phyloP scores from a whole-genome alignment of 2,797 vertebrate genomes.

The Pantherophis vulpinus region DNA sequence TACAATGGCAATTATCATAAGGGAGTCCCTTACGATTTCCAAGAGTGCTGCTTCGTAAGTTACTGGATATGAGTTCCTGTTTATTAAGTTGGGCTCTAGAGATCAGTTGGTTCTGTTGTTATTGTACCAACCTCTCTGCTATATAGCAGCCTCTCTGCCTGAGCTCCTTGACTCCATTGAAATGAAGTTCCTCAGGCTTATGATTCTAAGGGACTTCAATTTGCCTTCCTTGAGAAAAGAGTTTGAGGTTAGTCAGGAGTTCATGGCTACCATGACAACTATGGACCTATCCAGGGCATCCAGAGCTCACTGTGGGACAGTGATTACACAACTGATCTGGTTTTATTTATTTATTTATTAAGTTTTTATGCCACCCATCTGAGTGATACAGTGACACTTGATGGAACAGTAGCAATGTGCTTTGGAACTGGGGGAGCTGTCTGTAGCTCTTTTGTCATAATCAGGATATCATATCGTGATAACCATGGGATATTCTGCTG shows the following conservation, averaged over 20 bases:
- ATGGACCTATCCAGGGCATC: not conserved
- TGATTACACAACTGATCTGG: not conserved
- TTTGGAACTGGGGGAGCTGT: not conserved
- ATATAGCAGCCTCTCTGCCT: not conserved
- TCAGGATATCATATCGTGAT: not conserved
- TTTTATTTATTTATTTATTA: not conserved
- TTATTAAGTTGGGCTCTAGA: not conserved
- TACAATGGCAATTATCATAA: not conserved
- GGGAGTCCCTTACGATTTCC: not conserved
- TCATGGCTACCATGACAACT: not conserved
- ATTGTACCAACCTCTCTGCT: not conserved
- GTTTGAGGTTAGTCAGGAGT: not conserved
- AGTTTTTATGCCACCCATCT: not conserved
- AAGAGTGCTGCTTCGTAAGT: not conserved
- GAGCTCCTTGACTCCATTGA: not conserved
- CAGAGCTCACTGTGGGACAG: not conserved
- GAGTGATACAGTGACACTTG: not conserved
- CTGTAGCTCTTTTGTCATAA: not conserved
- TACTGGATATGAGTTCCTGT: not conserved
- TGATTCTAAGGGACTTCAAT: not conserved
- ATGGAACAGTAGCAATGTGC: not conserved
- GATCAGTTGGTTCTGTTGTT: not conserved
- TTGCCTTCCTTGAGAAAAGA: not conserved
- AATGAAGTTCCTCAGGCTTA: not conserved
- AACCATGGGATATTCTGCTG: not conserved